Percentiles rank a stretch among this genome's conserved stretches.
phyloP scores from a whole-genome alignment of 2,113 vertebrate species.

The Gavialis gangeticus region DNA sequence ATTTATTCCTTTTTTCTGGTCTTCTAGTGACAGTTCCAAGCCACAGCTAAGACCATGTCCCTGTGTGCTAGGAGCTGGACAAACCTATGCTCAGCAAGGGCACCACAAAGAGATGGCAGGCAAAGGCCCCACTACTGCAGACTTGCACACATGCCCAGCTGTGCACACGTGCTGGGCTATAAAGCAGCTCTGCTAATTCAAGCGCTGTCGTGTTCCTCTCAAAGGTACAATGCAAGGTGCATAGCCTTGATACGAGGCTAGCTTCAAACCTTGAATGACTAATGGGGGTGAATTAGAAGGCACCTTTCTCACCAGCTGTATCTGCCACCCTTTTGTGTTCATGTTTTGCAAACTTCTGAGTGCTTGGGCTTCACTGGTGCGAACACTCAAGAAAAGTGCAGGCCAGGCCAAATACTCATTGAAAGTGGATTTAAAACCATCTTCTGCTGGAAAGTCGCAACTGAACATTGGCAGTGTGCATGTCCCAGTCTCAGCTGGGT shows the following conservation, averaged over 20 bases:
- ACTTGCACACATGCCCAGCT: neutral
- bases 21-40: neutral
- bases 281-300: neutral
- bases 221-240: neutral
- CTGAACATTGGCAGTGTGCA: fast-evolving
- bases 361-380: neutral
- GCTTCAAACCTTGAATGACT: neutral
- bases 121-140: neutral
- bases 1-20: neutral
- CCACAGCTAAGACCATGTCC: neutral
- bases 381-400: neutral
- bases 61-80: neutral
- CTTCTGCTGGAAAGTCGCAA: neutral
- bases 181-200: neutral
- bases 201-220: neutral
- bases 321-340: neutral
- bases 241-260: neutral
- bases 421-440: neutral
- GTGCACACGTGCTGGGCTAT: neutral
- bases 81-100: neutral
- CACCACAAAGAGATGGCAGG: fast-evolving
- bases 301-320: neutral
- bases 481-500: neutral
- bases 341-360: neutral
- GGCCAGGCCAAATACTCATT: neutral